Conservation (phyloP, 1,140 invertebrate species). For the Antheraea mylitta region DNA sequence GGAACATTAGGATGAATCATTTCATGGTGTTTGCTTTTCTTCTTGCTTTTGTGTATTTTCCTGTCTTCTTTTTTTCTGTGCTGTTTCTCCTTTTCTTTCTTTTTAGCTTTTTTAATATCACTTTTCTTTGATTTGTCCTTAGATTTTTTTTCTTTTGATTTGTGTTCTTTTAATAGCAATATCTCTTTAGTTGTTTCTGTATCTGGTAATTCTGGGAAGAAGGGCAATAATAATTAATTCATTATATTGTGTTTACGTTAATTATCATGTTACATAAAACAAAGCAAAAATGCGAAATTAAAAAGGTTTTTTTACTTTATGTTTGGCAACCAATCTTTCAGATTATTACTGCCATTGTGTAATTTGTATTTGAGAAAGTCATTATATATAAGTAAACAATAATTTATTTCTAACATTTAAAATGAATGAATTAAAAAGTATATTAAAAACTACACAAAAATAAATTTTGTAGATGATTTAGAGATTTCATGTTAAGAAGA, state of each 20-base stretch:
- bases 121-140: slow-evolving; percentile 64
- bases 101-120: slow-evolving; percentile 67
- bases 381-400: too few relatives aligned
- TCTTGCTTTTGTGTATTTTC: slow-evolving; percentile 61
- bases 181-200: slow-evolving; percentile 60
- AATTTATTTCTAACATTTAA: too few relatives aligned
- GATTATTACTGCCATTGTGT: too few relatives aligned
- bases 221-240: not conserved
- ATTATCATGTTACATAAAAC: not conserved
- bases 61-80: slow-evolving; percentile 60
- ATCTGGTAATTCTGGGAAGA: slow-evolving; percentile 23
- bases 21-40: slow-evolving; percentile 64
- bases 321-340: too few relatives aligned
- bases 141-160: slow-evolving; percentile 65
- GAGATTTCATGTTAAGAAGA: too few relatives aligned
- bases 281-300: too few relatives aligned
- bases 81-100: slow-evolving; percentile 51
- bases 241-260: not conserved
- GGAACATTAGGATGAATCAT: slow-evolving; percentile 73
- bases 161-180: slow-evolving; percentile 53
- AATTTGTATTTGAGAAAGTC: too few relatives aligned
- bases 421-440: too few relatives aligned
- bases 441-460: too few relatives aligned
- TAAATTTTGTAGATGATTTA: too few relatives aligned
- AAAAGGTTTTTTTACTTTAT: too few relatives aligned